Percentiles rank a stretch among this genome's conserved stretches.
phyloP scores from a whole-genome alignment of 2,113 vertebrate species.

The Ictidomys tridecemlineatus region DNA sequence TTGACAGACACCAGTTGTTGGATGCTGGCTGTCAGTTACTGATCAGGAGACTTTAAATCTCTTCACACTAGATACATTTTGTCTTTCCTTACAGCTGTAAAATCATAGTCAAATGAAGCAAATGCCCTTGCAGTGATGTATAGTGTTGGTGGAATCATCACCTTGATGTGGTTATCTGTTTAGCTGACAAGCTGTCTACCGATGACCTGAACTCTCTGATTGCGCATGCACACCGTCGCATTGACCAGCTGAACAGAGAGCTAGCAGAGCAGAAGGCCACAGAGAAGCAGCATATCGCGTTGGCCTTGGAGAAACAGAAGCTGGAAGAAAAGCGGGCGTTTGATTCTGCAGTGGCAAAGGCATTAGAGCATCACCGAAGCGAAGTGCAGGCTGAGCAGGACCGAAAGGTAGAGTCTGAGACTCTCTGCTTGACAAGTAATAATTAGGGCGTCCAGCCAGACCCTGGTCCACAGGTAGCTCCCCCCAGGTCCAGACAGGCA shows the following conservation, averaged over 20 bases:
- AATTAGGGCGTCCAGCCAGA: neutral
- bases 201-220: slow-evolving; percentile 97
- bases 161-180: slow-evolving; percentile 37
- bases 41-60: neutral
- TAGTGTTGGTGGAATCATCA: slow-evolving; percentile 9
- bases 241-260: slow-evolving; percentile 95
- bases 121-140: neutral
- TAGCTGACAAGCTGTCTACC: slow-evolving; percentile 92
- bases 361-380: slow-evolving; percentile 90
- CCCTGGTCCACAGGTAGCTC: neutral
- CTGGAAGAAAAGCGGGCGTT: slow-evolving; percentile 91
- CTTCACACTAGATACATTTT: neutral
- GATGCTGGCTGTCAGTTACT: neutral
- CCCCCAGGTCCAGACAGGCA: too few species aligned
- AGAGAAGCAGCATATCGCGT: slow-evolving; percentile 94
- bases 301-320: slow-evolving; percentile 94
- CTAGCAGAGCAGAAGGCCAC: slow-evolving; percentile 94
- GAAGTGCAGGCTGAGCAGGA: slow-evolving; percentile 93
- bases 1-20: neutral
- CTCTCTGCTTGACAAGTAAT: neutral
- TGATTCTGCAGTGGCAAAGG: slow-evolving; percentile 90
- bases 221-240: slow-evolving; percentile 96
- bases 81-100: slow-evolving; percentile 25
- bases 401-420: slow-evolving; percentile 90
- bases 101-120: neutral